Conservation (phyloP, 2,113 vertebrate species). For the Lophius piscatorius region DNA sequence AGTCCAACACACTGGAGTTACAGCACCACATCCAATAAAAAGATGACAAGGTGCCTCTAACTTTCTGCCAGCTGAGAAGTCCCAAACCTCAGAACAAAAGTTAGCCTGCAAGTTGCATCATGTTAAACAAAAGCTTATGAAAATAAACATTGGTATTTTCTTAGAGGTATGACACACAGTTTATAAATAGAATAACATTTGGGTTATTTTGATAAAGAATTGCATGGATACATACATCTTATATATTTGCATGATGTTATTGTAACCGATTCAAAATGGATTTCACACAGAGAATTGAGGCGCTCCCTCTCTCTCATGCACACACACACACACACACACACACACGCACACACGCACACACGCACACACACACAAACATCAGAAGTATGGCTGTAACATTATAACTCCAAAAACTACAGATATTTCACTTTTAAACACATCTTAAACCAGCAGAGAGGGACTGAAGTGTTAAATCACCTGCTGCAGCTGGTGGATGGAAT, state of each 20-base stretch:
- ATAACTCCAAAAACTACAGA: slow-evolving; percentile 36
- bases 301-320: neutral
- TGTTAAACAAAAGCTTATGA: slow-evolving; percentile 70
- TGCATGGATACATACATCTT: slow-evolving; percentile 71
- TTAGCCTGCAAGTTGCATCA: slow-evolving; percentile 44
- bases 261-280: slow-evolving; percentile 56
- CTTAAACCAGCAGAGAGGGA: slow-evolving; percentile 10
- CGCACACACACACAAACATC: slow-evolving; percentile 1
- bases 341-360: neutral
- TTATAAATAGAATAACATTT: slow-evolving; percentile 78
- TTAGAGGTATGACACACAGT: slow-evolving; percentile 71
- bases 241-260: slow-evolving; percentile 72
- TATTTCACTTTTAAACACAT: slow-evolving; percentile 24
- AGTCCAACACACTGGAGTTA: slow-evolving; percentile 55
- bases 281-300: slow-evolving; percentile 35
- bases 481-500: slow-evolving; percentile 41
- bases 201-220: slow-evolving; percentile 69
- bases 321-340: neutral
- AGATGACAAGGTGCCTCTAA: slow-evolving; percentile 40
- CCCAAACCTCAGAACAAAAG: slow-evolving; percentile 48
- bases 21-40: slow-evolving; percentile 55
- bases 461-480: slow-evolving; percentile 14
- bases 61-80: slow-evolving; percentile 44
- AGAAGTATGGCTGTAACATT: slow-evolving; percentile 61
- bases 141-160: slow-evolving; percentile 74